These are phyloP conservation scores for Meiosimyza platycephala DNA, from an alignment of 2,888 invertebrate species.

Conservation along the genomic window DNA sequence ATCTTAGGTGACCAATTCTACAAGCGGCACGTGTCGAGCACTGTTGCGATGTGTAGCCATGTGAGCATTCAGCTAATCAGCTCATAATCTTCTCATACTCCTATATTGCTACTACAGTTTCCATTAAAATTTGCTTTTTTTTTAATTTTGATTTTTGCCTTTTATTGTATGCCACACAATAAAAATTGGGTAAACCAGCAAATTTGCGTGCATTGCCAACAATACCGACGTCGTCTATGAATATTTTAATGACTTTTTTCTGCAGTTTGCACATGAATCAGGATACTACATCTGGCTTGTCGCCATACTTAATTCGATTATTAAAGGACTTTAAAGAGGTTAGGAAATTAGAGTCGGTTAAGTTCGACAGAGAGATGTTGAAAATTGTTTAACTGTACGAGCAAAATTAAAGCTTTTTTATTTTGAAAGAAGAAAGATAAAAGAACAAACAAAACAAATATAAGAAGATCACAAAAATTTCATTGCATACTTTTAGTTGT, in stretches of 20 bases:
- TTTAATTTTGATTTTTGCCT: background rate
- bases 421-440: too few species aligned
- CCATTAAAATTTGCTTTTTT: background rate
- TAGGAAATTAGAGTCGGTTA: slow-evolving; percentile 10
- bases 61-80: slow-evolving; percentile 36
- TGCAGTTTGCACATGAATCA: slow-evolving; percentile 32
- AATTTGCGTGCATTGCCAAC: slow-evolving; percentile 59
- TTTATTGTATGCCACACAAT: slow-evolving; percentile 23
- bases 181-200: slow-evolving; percentile 44
- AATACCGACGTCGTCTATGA: slow-evolving; percentile 17
- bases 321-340: slow-evolving; percentile 40
- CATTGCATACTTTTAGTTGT: too few species aligned
- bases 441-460: too few species aligned
- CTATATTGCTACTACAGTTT: background rate
- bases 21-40: slow-evolving; percentile 62
- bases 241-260: slow-evolving; percentile 55
- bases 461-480: too few species aligned
- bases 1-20: slow-evolving; percentile 66
- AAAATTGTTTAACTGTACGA: too few species aligned
- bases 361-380: too few species aligned
- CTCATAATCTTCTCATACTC: background rate
- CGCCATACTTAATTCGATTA: slow-evolving; percentile 60
- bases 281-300: slow-evolving; percentile 32
- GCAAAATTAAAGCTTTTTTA: too few species aligned
- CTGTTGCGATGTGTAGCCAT: slow-evolving; percentile 13